Evolutionary conservation across 2,888 invertebrate species (phyloP).

Genomic region (Synanthedon tipuliformis): DNA sequence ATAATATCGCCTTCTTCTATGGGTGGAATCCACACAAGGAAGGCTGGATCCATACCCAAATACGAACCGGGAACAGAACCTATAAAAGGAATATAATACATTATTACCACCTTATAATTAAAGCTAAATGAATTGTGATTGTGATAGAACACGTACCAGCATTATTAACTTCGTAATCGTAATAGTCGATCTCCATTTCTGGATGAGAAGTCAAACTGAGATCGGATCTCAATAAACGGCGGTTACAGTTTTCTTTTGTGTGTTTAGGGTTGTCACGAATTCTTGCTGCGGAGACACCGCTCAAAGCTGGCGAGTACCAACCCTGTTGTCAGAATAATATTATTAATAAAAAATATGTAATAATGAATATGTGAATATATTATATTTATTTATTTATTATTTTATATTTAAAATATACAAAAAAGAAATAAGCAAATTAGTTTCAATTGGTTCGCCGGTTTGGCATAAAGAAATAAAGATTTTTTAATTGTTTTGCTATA

Average conservation of each 20-base stretch:
- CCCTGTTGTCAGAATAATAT: no score
- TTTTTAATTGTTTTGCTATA: no score
- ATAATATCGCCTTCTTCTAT: conserved; percentile 78
- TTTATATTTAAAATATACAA: neutral
- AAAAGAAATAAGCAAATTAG: neutral
- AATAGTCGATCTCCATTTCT: conserved; percentile 88
- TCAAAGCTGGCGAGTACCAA: conserved; percentile 78
- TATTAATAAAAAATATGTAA: no score
- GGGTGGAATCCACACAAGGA: conserved; percentile 89
- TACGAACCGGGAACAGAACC: conserved; percentile 89
- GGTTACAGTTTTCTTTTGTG: conserved; percentile 82
- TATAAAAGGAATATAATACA: conserved; percentile 8
- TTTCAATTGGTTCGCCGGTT: neutral
- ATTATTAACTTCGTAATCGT: conserved; percentile 89
- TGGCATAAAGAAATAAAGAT: no score
- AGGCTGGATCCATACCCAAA: conserved; percentile 90
- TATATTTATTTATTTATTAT: no score
- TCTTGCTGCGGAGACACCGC: conserved; percentile 74
- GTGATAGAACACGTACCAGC: conserved; percentile 38
- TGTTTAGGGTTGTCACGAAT: conserved; percentile 79
- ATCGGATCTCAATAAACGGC: conserved; percentile 77
- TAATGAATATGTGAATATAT: no score
- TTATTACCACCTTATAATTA: neutral
- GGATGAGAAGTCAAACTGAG: conserved; percentile 82
- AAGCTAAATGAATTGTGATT: neutral